A percentile compares a stretch with the other conserved stretches of the same genome.
These are phyloP conservation scores for Tetragonula clypearis DNA, from an alignment of 1,140 invertebrate genomes.

Conservation along the genomic window DNA sequence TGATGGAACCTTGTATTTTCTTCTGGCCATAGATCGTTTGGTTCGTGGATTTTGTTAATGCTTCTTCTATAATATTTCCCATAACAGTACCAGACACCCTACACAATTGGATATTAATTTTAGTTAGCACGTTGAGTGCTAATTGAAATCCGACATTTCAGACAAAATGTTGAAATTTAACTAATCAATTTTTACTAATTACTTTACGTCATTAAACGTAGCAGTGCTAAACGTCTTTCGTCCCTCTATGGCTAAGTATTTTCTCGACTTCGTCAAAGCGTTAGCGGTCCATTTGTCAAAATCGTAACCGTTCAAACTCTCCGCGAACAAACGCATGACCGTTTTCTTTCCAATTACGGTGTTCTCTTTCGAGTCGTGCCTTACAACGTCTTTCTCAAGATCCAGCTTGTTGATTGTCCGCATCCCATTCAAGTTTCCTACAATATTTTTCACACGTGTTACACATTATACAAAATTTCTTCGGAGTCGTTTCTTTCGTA, in stretches of 20 bases:
- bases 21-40: conserved; percentile 64
- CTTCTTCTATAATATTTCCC: conserved; percentile 47
- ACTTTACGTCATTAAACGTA: conserved; percentile 59
- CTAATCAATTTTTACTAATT: conserved; percentile 18
- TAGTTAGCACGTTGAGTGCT: not conserved
- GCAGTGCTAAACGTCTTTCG: conserved; percentile 66
- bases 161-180: not conserved
- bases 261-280: conserved; percentile 44
- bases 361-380: conserved; percentile 58
- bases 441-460: conserved; percentile 21
- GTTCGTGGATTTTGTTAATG: conserved; percentile 56
- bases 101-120: not conserved
- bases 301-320: conserved; percentile 61
- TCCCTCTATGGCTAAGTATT: conserved; percentile 56
- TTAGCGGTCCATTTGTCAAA: conserved; percentile 60
- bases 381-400: conserved; percentile 68
- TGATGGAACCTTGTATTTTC: conserved; percentile 58
- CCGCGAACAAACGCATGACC: conserved; percentile 52
- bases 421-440: conserved; percentile 52
- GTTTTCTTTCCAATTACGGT: conserved; percentile 66
- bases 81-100: conserved; percentile 64
- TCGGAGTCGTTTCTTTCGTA: conserved; percentile 12
- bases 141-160: too few species aligned
- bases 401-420: conserved; percentile 70
- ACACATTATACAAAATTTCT: not conserved